Base-by-base conservation (phyloP, 1,140 invertebrate species). In the Drosophila sp. region DNA sequence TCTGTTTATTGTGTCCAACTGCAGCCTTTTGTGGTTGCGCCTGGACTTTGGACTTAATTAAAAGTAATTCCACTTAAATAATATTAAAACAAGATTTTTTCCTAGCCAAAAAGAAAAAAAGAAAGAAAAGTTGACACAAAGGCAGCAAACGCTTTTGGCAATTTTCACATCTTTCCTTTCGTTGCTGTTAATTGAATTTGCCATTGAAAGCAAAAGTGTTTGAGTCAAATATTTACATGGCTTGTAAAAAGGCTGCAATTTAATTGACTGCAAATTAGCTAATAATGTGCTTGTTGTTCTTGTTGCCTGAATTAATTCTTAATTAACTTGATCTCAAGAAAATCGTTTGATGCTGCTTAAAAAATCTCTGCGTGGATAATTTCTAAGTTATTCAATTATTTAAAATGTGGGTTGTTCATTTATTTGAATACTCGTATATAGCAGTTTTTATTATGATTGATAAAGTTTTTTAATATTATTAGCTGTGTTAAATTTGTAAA, bases 41-140 rank as follows among this genome's bases (percentile, higher is more conserved):
- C 61, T 86, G 72, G 80, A 66, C 51, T 57, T 53, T 56, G 67
- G 79, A 87, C 83, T 82, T 87, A 89, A 87, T 87, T 86, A 87
- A 87, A 87, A 82, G 83, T 82, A 87, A 87, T 89, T 79, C 71
- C 75, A 89, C 82, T 87, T 89, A 82, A 79, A 89, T 82, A 86
- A 72, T 87, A 81, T 81, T 75, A 73, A 75, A 78, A 77, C n/a
- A 63, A 71, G 78, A 74, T 76, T 27, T 50, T 50, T 29, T 7
- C 18, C 51, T 38, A 50, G 50, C 50, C 45, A 45, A 71, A 48
- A 48, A 32, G n/a, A n/a, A n/a, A n/a, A n/a, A n/a, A n/a, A n/a
- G n/a, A n/a, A n/a, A n/a, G n/a, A 41, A 45, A 50, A 64, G 27
- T 11, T 36, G 16, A 2, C 45, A 7, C 4, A 27, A 27, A 32